phyloP scores from a whole-genome alignment of 2,888 invertebrate genomes.

The Athalia cordata region DNA sequence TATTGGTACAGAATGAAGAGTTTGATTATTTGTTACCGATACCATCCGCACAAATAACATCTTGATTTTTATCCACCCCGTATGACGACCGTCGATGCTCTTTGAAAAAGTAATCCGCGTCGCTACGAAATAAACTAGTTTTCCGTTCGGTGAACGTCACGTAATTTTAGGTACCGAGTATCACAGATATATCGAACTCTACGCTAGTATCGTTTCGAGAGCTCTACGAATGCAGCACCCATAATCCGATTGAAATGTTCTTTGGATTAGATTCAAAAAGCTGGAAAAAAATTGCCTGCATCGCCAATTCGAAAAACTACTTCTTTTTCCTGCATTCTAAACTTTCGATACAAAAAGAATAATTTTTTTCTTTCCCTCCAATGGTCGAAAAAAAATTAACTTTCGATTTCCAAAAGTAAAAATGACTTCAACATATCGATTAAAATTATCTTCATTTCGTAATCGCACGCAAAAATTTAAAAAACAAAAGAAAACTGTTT shows the following conservation, averaged over 20 bases:
- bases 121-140: constrained; percentile 16
- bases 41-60: neutral
- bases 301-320: no score
- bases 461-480: no score
- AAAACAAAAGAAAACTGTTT: no score
- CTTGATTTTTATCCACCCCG: neutral
- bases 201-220: neutral
- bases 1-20: no score
- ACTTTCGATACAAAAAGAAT: no score
- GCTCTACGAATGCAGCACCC: neutral
- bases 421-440: neutral
- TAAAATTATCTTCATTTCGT: no score
- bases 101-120: constrained; percentile 10
- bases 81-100: neutral
- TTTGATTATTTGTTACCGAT: no score
- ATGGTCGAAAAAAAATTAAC: neutral
- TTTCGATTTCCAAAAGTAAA: neutral
- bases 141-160: constrained; percentile 2
- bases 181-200: neutral
- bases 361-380: no score
- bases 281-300: no score
- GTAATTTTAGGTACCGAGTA: neutral
- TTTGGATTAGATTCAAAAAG: no score
- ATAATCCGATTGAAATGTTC: constrained; percentile 5
- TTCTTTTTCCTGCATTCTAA: no score